Evolutionary conservation across 2,113 vertebrate genomes (phyloP), one percentile per base, ranked within the genome.

Genomic region (Ellobius talpinus): DNA sequence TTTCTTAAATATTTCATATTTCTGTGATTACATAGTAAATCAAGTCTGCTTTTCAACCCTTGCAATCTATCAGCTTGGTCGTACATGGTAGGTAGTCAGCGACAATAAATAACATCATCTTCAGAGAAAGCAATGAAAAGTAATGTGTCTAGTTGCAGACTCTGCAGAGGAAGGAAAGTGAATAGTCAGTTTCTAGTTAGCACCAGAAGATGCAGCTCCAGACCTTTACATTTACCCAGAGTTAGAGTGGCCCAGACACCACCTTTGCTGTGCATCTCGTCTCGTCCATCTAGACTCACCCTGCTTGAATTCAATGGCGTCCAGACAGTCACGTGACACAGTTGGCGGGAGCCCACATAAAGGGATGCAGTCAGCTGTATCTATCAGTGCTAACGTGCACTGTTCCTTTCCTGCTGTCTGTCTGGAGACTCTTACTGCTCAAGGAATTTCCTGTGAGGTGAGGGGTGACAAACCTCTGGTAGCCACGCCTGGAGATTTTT

Each of bases 71-170:
- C 65, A 90, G 72, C 29, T 76, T 21, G 16, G 66, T 86, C 66
- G 26, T 87, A 76, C 76, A 36, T 92, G 31, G 58, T 65, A 90
- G 76, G 47, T 90, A 95, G 45, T 24, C 50, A 90, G 42, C 70
- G 68, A 72, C 72, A 81, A 95, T 90, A 92, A 36, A 79, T 86
- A 90, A 82, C 70, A 94, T 91, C 92, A 68, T 82, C 97, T 97
- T 84, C 94, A 96, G 94, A 97, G 97, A 89, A 88, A 39, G 76
- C 96, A 97, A 95, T 96, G 95, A 93, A 97, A 96, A 98, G 93
- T 94, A 95, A 94, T 93, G 17, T 95, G 89, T 87, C 45, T 1
- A 81, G 21, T 93, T 96, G 76, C 7, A 86, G 97, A 94, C 45
- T 95, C 90, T n/a, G 79, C 16, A 55, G 89, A 96, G 78, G 36